Percentiles rank a stretch among this genome's conserved stretches.
These are phyloP conservation scores for Drosophila melanocephala DNA, from an alignment of 2,888 invertebrate genomes.

Conservation along the genomic window DNA sequence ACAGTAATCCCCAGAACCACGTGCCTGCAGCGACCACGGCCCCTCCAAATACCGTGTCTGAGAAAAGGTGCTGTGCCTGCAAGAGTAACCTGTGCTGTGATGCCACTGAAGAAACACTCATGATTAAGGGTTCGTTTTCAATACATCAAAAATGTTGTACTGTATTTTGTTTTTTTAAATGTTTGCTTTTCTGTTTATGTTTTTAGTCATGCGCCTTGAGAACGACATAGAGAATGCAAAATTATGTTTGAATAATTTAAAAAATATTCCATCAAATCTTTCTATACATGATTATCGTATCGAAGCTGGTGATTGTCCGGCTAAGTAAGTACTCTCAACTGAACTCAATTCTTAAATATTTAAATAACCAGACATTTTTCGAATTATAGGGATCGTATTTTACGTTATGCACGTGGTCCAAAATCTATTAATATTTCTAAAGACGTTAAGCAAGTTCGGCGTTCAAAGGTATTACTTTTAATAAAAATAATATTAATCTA, in stretches of 20 bases:
- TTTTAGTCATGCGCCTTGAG: constrained; percentile 79
- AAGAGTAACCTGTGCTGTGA: constrained; percentile 71
- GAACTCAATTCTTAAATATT: too few relatives aligned
- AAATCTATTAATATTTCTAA: constrained; percentile 39
- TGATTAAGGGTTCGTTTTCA: constrained; percentile 74
- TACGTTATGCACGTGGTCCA: constrained; percentile 22
- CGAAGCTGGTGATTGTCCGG: constrained; percentile 44
- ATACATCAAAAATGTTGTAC: too few relatives aligned
- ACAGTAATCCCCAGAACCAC: constrained; percentile 19
- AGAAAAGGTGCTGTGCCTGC: constrained; percentile 80
- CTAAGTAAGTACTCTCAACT: constrained; percentile 30
- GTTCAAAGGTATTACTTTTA: constrained; percentile 24
- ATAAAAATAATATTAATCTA: not conserved
- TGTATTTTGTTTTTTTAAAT: not conserved
- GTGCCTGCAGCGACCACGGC: not conserved
- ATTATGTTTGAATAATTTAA: constrained; percentile 71
- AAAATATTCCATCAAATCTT: constrained; percentile 61
- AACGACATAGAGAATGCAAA: constrained; percentile 81
- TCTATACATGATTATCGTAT: constrained; percentile 54
- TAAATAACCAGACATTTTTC: not conserved
- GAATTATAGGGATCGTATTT: constrained; percentile 23
- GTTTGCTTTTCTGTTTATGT: not conserved
- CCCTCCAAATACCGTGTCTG: not conserved
- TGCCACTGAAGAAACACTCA: constrained; percentile 79
- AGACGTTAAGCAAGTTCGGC: constrained; percentile 39